A percentile compares a stretch with the other conserved stretches of the same genome.
phyloP scores from a whole-genome alignment of 2,113 vertebrate genomes.

The Delphinapterus leucas region DNA sequence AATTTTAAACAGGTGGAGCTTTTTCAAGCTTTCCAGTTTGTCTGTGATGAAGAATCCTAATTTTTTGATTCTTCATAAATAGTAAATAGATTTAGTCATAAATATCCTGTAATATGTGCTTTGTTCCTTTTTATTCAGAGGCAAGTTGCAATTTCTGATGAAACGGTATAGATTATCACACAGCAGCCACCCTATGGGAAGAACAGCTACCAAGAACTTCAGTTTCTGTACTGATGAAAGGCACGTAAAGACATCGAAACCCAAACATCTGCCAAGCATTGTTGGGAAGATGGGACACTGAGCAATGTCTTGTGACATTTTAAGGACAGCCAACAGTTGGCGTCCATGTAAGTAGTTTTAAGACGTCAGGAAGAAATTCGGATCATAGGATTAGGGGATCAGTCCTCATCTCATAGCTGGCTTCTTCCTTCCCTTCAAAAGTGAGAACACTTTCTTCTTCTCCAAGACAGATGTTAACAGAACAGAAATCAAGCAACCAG shows the following conservation, averaged over 20 bases:
- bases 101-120: background rate
- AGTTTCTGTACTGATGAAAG: background rate
- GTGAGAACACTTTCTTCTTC: background rate
- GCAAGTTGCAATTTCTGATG: constrained; percentile 38
- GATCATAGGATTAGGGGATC: background rate
- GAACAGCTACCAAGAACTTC: background rate
- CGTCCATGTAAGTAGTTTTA: background rate
- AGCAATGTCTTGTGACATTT: background rate
- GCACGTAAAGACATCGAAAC: background rate
- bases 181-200: background rate
- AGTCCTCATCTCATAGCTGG: background rate
- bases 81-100: constrained; percentile 48
- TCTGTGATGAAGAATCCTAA: constrained; percentile 22
- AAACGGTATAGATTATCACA: constrained; percentile 32
- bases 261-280: background rate
- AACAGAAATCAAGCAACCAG: background rate
- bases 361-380: background rate
- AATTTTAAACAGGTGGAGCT: constrained; percentile 42
- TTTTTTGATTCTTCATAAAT: constrained; percentile 51
- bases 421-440: background rate
- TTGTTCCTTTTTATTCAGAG: constrained; percentile 38
- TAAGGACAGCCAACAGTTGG: constrained; percentile 44
- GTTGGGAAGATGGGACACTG: background rate
- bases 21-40: constrained; percentile 24
- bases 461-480: background rate